These are phyloP conservation scores for Trinorchestia longiramus DNA, from an alignment of 1,140 invertebrate genomes.

Conservation along the genomic window DNA sequence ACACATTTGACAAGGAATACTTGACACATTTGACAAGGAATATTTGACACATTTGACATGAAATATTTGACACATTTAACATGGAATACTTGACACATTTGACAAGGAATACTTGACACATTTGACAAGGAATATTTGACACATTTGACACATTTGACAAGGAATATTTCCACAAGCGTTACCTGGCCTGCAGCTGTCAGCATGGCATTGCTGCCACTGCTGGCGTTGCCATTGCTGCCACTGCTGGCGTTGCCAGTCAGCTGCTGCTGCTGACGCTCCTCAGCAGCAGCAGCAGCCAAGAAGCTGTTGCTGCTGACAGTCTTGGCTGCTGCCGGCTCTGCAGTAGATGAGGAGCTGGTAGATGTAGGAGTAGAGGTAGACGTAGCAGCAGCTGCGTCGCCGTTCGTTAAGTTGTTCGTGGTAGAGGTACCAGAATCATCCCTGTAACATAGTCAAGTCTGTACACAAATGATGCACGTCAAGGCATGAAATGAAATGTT, in stretches of 20 bases:
- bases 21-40: too few relatives aligned
- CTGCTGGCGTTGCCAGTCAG: not conserved
- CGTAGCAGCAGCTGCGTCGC: not conserved
- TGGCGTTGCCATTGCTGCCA: not conserved
- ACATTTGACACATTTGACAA: too few relatives aligned
- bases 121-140: too few relatives aligned
- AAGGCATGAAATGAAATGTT: too few relatives aligned
- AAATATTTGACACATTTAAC: too few relatives aligned
- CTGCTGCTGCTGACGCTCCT: not conserved
- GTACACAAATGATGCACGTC: too few relatives aligned
- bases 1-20: too few relatives aligned
- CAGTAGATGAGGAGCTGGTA: not conserved
- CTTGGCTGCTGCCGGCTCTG: not conserved
- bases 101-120: too few relatives aligned
- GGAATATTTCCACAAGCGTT: not conserved
- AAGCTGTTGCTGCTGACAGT: not conserved
- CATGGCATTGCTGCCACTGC: not conserved
- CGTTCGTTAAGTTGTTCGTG: not conserved
- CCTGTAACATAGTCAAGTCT: not conserved
- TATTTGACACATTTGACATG: too few relatives aligned
- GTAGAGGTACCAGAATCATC: not conserved
- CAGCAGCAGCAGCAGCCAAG: slow-evolving; percentile 11
- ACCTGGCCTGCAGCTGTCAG: slow-evolving; percentile 2
- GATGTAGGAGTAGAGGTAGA: not conserved
- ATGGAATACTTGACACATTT: too few relatives aligned